Base-by-base conservation (phyloP, 1,140 invertebrate genomes). In the Xylocopa sonorina region DNA sequence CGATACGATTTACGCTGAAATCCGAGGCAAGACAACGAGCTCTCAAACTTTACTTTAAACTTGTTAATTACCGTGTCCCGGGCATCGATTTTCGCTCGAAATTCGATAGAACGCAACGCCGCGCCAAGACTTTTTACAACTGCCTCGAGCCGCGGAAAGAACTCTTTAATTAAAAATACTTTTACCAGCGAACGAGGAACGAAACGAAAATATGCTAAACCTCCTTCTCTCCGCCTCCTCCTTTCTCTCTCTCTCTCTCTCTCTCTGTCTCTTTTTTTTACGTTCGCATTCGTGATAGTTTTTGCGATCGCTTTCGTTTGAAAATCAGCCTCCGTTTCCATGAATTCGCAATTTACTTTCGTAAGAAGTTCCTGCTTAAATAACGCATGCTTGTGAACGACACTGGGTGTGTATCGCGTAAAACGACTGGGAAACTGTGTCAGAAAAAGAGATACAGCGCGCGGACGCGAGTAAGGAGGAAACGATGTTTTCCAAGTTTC, bases 91-190 rank as follows among this genome's bases (percentile, higher is more conserved):
- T 71, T 69, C 75, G 53, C 55, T 78, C 66, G 46, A 78, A 78
- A 78, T 78, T 78, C 75, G 75, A 78, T 78, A 78, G 67, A 78
- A 71, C 67, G 29, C 32, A 78, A 71, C 67, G 29, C 32, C 21
- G 34, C 18, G n/a, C 32, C 27, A 51, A 69, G 34, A 69, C 66
- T 78, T 57, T 78, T 71, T 78, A 71, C 66, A 78, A 78, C 46
- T 51, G 75, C 75, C 55, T 16, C 32, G 34, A 71, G 67, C 46
- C 16, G 48, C 21, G 57, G 43, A 50, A n/a, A 78, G 38, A 78
- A 43, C 66, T 78, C 53, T 78, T 78, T 78, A 71, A 78, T 78
- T 78, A 78, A 78, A 78, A 78, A 71, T 58, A 78, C 67, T 78
- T 60, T 62, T 24, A 24, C 16, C 67, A 1, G 48, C 34, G 34